Conservation (phyloP, 2,888 invertebrate species). For the Lycaena phlaeas region DNA sequence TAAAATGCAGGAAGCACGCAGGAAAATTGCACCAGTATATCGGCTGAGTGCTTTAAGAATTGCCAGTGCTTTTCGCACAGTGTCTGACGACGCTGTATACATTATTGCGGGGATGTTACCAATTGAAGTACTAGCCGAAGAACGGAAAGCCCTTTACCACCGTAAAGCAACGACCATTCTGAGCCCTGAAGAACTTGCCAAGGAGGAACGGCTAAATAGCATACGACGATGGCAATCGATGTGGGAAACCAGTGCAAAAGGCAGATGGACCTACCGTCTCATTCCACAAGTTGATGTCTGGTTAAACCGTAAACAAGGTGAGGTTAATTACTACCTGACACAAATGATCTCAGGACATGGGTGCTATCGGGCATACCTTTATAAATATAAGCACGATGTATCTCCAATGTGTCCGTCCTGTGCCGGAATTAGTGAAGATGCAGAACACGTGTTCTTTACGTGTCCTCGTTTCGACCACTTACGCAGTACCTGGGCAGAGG, state of each 20-base stretch:
- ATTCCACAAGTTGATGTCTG: neutral
- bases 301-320: neutral
- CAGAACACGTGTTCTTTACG: neutral
- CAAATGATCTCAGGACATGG: neutral
- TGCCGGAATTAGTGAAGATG: neutral
- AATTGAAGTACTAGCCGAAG: neutral
- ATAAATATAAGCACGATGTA: neutral
- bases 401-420: neutral
- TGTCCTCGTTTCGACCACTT: neutral
- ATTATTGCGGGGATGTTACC: conserved; percentile 5
- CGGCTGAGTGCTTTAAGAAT: neutral
- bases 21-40: neutral
- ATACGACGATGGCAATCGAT: neutral
- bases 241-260: neutral
- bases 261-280: neutral
- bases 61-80: conserved; percentile 2
- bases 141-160: neutral
- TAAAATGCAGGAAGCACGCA: neutral
- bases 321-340: conserved; percentile 2
- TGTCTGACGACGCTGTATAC: conserved; percentile 1
- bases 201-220: neutral
- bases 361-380: neutral
- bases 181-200: neutral
- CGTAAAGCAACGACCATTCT: neutral
- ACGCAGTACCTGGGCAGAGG: neutral